A percentile compares a stretch with the other conserved stretches of the same genome.
Evolutionary conservation across 2,113 vertebrate genomes (phyloP).

Genomic region (Eptatretus burgeri): DNA sequence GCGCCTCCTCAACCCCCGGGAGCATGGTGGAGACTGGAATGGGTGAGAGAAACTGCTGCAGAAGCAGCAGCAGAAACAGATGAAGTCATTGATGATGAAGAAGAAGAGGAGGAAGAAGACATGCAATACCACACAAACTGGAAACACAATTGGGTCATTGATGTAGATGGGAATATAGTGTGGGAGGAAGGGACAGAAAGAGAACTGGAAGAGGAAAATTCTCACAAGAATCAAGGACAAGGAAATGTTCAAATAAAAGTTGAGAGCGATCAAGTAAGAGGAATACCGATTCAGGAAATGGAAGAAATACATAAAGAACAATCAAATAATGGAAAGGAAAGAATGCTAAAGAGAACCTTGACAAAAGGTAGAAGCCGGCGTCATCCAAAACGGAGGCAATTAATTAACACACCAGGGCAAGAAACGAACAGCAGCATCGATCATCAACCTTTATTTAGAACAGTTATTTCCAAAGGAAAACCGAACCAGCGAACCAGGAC

Average conservation of each 20-base stretch:
- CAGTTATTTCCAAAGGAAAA: too few species aligned
- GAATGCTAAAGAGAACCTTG: too few species aligned
- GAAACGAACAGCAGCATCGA: too few species aligned
- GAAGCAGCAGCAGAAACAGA: background rate
- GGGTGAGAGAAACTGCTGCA: constrained; percentile 18
- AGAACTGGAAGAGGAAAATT: background rate
- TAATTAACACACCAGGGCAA: too few species aligned
- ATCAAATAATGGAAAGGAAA: background rate
- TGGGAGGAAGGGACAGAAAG: background rate
- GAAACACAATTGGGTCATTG: background rate
- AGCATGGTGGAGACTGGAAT: constrained; percentile 75
- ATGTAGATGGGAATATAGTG: background rate
- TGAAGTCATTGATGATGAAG: background rate
- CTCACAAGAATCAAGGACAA: background rate
- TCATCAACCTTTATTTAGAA: too few species aligned
- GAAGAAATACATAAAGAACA: constrained; percentile 2
- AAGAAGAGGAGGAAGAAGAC: background rate
- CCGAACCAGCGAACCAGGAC: too few species aligned
- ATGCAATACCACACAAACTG: background rate
- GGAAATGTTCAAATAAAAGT: background rate
- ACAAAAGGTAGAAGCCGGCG: too few species aligned
- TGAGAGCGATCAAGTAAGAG: background rate
- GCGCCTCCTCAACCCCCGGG: constrained; percentile 46
- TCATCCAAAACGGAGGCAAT: too few species aligned
- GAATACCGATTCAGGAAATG: background rate